A percentile compares a stretch with the other conserved stretches of the same genome.
These are phyloP conservation scores for Chloroceryle aenea DNA, from an alignment of 2,113 vertebrate genomes.

Conservation along the genomic window DNA sequence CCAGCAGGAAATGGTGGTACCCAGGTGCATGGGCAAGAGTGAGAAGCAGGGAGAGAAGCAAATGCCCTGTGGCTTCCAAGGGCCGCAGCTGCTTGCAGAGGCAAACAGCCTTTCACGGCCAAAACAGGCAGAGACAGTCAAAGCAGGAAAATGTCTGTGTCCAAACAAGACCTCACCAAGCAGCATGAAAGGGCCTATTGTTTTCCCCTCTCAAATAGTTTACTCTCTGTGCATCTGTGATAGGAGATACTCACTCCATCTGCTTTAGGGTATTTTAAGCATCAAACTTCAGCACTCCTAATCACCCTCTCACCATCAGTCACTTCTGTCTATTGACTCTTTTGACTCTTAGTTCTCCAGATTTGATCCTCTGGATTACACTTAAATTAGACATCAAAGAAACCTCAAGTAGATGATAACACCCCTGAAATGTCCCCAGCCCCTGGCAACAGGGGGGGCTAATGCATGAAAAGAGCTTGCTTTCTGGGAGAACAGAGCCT, in stretches of 20 bases:
- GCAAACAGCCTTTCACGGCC: neutral
- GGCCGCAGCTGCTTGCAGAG: neutral
- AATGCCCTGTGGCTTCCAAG: neutral
- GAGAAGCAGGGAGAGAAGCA: neutral
- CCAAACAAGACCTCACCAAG: neutral
- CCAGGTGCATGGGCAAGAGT: fast-evolving
- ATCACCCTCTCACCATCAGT: neutral
- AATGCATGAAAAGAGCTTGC: fast-evolving
- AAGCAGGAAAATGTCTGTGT: neutral
- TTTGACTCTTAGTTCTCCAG: neutral
- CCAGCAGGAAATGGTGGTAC: fast-evolving
- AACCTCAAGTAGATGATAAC: neutral
- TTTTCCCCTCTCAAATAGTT: neutral
- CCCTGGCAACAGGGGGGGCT: fast-evolving
- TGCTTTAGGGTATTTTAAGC: neutral
- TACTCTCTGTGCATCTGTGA: neutral
- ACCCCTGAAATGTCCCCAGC: fast-evolving
- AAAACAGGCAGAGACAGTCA: neutral
- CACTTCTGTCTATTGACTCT: neutral
- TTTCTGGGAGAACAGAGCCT: neutral
- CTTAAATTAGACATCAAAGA: neutral
- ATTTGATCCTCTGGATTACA: neutral
- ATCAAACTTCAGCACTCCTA: neutral
- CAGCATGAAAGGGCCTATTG: neutral
- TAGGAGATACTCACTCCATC: neutral